phyloP scores from a whole-genome alignment of 2,888 invertebrate genomes.

The Hylaea fasciaria region DNA sequence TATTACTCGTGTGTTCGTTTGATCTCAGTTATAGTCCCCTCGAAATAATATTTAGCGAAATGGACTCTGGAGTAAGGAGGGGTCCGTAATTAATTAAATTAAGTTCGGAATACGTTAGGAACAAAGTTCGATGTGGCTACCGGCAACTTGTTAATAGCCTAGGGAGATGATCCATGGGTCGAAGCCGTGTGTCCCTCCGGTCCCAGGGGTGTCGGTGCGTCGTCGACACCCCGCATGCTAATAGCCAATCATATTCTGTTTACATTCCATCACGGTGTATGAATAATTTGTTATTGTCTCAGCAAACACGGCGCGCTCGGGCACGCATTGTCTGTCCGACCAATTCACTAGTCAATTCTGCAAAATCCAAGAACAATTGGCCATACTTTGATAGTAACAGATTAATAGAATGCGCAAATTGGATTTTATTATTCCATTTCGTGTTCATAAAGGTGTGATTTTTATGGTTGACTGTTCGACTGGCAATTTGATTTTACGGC shows the following conservation, averaged over 20 bases:
- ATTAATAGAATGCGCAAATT: constrained; percentile 73
- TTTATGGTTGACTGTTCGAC: constrained; percentile 36
- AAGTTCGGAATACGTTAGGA: constrained; percentile 79
- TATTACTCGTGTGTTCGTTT: constrained; percentile 59
- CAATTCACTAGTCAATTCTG: constrained; percentile 72
- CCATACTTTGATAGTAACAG: constrained; percentile 60
- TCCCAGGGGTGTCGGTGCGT: constrained; percentile 62
- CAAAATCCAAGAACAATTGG: constrained; percentile 71
- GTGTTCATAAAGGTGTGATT: constrained; percentile 52
- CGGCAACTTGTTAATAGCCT: constrained; percentile 77
- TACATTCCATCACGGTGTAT: constrained; percentile 84
- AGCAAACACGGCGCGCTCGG: constrained; percentile 70
- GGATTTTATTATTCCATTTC: constrained; percentile 65
- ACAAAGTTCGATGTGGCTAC: constrained; percentile 76
- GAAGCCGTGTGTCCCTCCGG: constrained; percentile 49
- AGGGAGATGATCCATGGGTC: constrained; percentile 74
- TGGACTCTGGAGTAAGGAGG: constrained; percentile 64
- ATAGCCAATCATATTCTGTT: constrained; percentile 85
- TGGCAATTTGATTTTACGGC: constrained; percentile 11
- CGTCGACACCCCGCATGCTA: constrained; percentile 75
- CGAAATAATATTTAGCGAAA: constrained; percentile 80
- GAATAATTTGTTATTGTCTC: constrained; percentile 85
- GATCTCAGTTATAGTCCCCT: constrained; percentile 70
- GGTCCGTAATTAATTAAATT: constrained; percentile 82
- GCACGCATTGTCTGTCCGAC: constrained; percentile 79